Evolutionary conservation across 2,797 vertebrate genomes (phyloP), one percentile per base, ranked within the genome.

Genomic region (Scleropages formosus): DNA sequence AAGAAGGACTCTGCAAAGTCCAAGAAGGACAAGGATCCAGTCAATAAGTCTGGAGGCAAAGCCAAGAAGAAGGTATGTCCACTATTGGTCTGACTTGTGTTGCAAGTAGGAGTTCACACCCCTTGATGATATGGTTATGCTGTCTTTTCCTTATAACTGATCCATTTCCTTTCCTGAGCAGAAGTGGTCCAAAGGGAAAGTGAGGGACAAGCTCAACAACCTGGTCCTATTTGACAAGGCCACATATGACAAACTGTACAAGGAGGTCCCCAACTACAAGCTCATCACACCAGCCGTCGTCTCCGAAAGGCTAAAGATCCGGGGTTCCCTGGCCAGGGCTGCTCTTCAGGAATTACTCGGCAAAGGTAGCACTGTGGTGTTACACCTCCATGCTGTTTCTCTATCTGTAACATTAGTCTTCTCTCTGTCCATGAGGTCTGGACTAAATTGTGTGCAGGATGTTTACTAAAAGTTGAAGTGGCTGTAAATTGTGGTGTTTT

Each of bases 111-210:
- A 24, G 31, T 16, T 39, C 15, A 39, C 16, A 22, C n/a, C 16
- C 70, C 26, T 24, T 1, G 16, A n/a, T 31, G 26, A 58, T 56
- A 71, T 26, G 49, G 13, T 56, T 70, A n/a, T n/a, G n/a, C 47
- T 26, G 22, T 11, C 69, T 24, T 56, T 8, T 61, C 18, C 15
- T 15, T 13, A 22, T 13, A 26, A 8, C 56, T 22, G 12, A 58
- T n/a, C 12, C 6, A 22, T 8, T 27, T 46, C 84, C 9, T 63
- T 4, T 78, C 13, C 49, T 18, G 89, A 97, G 95, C 87, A 99
- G 98, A 99, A 99, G 95, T 99, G 98, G 97, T 99, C 98, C 87
- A 98, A 99, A 84, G 98, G 98, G 80, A 99, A 99, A 85, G 98
- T 98, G 81, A 93, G 97, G 84, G 98, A 99, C 86, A 99, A 99